phyloP scores from a whole-genome alignment of 2,888 invertebrate species.

The Oeneis ivallda region DNA sequence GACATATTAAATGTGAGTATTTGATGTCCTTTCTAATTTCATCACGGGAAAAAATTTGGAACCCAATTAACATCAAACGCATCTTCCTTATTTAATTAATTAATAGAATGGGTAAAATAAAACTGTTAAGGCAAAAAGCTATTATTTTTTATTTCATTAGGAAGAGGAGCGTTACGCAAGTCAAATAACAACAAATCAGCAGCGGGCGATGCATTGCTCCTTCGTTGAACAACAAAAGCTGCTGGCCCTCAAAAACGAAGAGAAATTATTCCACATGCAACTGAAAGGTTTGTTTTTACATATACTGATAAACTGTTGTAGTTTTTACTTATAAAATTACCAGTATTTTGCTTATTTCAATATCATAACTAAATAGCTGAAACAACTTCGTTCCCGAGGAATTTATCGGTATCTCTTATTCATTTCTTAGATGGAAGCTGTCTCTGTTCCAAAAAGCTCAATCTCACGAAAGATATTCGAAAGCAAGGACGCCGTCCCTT shows the following conservation, averaged over 20 bases:
- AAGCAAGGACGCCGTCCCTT: too few species aligned
- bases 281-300: conserved; percentile 71
- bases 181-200: conserved; percentile 68
- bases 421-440: too few species aligned
- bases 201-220: conserved; percentile 75
- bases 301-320: not conserved
- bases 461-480: too few species aligned
- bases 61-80: too few species aligned
- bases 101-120: too few species aligned
- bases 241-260: conserved; percentile 68
- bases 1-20: conserved; percentile 79
- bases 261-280: conserved; percentile 73
- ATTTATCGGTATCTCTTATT: too few species aligned
- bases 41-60: not conserved
- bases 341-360: too few species aligned
- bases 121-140: not conserved
- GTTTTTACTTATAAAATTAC: not conserved
- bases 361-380: too few species aligned
- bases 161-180: conserved; percentile 78
- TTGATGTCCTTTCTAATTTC: not conserved
- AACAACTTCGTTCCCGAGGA: too few species aligned
- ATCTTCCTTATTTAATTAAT: too few species aligned
- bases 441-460: too few species aligned
- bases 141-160: conserved; percentile 42
- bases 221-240: conserved; percentile 75